Evolutionary conservation across 2,113 vertebrate species (phyloP).

Genomic region (Chlamydotis undulata): DNA sequence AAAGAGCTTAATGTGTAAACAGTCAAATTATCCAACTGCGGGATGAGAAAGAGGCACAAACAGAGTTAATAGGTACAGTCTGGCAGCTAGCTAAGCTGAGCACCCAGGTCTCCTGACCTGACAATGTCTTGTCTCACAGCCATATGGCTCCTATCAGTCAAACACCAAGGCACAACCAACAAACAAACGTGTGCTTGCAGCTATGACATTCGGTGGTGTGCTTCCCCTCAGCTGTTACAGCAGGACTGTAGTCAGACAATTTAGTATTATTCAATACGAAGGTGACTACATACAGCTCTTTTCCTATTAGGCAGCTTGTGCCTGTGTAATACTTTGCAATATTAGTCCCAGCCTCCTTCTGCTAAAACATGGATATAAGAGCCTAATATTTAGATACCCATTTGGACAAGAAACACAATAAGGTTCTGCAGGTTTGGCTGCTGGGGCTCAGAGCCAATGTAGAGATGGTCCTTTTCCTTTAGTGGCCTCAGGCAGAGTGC

Average conservation of each 20-base stretch:
- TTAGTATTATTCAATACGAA: background rate
- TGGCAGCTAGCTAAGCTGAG: background rate
- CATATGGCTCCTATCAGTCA: background rate
- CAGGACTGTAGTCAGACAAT: background rate
- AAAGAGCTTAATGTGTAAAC: background rate
- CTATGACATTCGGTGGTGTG: background rate
- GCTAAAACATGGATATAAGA: background rate
- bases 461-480: background rate
- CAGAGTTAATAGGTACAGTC: background rate
- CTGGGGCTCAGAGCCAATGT: background rate
- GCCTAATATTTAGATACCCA: background rate
- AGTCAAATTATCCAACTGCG: background rate
- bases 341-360: background rate
- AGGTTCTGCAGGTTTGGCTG: background rate
- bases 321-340: background rate
- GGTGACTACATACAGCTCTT: background rate
- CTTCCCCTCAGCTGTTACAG: background rate
- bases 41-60: background rate
- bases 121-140: accelerated
- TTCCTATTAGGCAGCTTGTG: background rate
- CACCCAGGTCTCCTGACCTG: background rate
- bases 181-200: accelerated
- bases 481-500: background rate
- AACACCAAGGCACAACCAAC: background rate
- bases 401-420: background rate